Conservation (phyloP, 2,888 invertebrate species). For the Electrophaes corylata region DNA sequence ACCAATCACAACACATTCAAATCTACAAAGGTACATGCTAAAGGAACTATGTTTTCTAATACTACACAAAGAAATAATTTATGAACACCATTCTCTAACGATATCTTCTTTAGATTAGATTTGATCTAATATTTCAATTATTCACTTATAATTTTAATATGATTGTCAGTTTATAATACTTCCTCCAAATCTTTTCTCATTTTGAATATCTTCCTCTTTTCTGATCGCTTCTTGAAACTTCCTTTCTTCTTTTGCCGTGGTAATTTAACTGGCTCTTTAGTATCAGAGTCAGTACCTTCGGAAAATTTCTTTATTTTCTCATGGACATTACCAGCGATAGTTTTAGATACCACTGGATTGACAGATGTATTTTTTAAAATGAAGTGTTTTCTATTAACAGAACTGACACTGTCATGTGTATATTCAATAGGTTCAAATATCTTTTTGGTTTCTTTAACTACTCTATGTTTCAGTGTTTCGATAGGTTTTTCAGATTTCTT, state of each 20-base stretch:
- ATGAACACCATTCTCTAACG: slow-evolving; percentile 9
- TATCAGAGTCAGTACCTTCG: slow-evolving; percentile 55
- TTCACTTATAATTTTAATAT: no score
- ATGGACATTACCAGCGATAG: slow-evolving; percentile 68
- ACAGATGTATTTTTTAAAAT: slow-evolving; percentile 47
- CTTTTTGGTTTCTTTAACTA: slow-evolving; percentile 67
- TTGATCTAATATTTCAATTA: neutral
- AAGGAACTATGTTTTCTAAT: slow-evolving; percentile 34
- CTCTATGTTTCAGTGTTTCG: slow-evolving; percentile 45
- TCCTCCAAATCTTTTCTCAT: slow-evolving; percentile 77
- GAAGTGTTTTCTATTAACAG: slow-evolving; percentile 57
- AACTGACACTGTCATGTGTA: slow-evolving; percentile 52
- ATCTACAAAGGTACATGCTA: slow-evolving; percentile 46
- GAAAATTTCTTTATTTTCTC: slow-evolving; percentile 78
- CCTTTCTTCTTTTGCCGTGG: slow-evolving; percentile 64
- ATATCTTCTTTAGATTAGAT: slow-evolving; percentile 5
- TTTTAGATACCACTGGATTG: slow-evolving; percentile 56
- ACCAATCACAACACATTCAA: slow-evolving; percentile 50
- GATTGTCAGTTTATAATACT: slow-evolving; percentile 54
- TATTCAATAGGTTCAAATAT: slow-evolving; percentile 64
- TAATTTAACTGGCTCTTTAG: slow-evolving; percentile 56
- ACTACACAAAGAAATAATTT: slow-evolving; percentile 21
- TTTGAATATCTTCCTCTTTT: slow-evolving; percentile 63
- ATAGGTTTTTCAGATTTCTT: slow-evolving; percentile 47
- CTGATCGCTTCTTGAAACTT: slow-evolving; percentile 67